Percentiles rank a stretch among this genome's conserved stretches.
Conservation (phyloP, 2,797 vertebrate genomes). For the Gadopsis bispinosus region DNA sequence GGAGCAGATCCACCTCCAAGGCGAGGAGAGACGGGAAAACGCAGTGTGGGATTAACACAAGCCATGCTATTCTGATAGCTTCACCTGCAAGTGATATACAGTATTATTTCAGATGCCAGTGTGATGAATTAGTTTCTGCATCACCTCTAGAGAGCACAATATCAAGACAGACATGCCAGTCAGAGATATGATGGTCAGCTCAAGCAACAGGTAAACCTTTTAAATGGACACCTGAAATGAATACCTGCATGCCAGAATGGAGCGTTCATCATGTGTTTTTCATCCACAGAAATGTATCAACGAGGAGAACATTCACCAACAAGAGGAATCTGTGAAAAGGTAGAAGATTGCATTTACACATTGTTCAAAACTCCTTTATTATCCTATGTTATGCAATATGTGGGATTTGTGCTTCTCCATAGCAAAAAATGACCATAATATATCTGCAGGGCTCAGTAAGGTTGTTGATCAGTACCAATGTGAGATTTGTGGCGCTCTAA, state of each 20-base stretch:
- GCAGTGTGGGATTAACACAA: conserved; percentile 80
- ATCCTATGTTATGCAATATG: background rate
- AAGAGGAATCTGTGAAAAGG: conserved; percentile 92
- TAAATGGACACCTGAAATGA: background rate
- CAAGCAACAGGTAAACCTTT: conserved; percentile 87
- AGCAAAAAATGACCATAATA: conserved; percentile 7
- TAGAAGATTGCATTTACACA: conserved; percentile 47
- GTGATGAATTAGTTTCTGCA: conserved; percentile 7
- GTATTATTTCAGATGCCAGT: background rate
- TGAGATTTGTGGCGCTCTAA: conserved; percentile 20
- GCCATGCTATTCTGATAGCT: background rate
- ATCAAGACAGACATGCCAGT: conserved; percentile 91
- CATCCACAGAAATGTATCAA: conserved; percentile 87
- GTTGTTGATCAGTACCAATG: background rate
- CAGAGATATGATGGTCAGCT: conserved; percentile 93
- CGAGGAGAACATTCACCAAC: conserved; percentile 91
- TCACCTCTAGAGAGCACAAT: conserved; percentile 88
- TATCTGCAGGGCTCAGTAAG: conserved; percentile 4
- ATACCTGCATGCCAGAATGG: background rate
- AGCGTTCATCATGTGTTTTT: background rate
- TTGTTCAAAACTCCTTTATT: background rate
- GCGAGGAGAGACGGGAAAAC: conserved; percentile 92
- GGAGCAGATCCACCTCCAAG: conserved; percentile 90
- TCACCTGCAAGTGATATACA: background rate
- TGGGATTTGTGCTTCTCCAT: background rate